Conservation (phyloP, 2,113 vertebrate species). For the Eonycteris spelaea region DNA sequence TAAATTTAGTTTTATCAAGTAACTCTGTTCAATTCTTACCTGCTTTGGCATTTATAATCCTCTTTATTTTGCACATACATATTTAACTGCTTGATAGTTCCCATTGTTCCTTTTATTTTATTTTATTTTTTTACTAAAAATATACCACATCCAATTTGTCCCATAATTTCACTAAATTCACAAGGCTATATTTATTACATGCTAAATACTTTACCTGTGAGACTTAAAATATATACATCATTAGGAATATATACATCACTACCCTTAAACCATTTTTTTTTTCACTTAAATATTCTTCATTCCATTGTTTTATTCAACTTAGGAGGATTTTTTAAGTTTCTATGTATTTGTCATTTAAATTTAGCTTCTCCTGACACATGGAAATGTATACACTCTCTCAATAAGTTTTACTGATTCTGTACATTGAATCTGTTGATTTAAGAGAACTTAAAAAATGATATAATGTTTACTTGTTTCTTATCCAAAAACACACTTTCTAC, state of each 20-base stretch:
- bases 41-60: not conserved
- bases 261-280: not conserved
- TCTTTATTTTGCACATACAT: not conserved
- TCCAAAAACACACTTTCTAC: not conserved
- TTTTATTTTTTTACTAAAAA: not conserved
- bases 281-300: not conserved
- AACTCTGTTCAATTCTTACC: not conserved
- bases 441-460: not conserved
- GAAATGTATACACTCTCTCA: not conserved
- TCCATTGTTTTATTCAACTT: not conserved
- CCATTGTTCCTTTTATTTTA: not conserved
- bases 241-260: not conserved
- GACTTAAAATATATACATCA: not conserved
- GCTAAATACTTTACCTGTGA: not conserved
- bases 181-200: not conserved
- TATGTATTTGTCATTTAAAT: not conserved
- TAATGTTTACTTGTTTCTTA: not conserved
- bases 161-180: not conserved
- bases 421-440: not conserved
- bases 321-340: not conserved
- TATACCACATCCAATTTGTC: not conserved
- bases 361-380: not conserved
- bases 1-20: not conserved
- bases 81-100: not conserved
- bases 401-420: not conserved